phyloP scores from a whole-genome alignment of 2,113 vertebrate genomes.

The Cricetomys ansorgei region DNA sequence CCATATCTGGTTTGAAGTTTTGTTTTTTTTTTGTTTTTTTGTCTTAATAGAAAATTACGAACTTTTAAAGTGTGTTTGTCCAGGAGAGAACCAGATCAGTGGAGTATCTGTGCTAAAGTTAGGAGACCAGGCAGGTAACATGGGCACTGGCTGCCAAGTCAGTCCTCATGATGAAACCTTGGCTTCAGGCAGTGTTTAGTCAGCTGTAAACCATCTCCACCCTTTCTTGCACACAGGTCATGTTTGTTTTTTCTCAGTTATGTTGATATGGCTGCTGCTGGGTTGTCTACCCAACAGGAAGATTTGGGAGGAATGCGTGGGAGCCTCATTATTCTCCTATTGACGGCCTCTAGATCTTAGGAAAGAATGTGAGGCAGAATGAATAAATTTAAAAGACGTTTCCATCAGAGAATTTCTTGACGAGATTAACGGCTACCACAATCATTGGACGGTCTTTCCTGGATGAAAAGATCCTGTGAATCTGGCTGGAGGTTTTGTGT shows the following conservation, averaged over 20 bases:
- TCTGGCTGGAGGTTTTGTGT: background rate
- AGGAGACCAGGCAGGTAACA: background rate
- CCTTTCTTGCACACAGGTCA: background rate
- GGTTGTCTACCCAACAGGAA: background rate
- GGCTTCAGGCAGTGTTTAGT: background rate
- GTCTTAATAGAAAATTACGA: background rate
- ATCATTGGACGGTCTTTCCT: background rate
- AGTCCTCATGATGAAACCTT: background rate
- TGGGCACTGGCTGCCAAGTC: background rate
- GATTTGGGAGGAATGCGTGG: background rate
- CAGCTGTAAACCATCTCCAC: background rate
- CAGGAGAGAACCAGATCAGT: background rate
- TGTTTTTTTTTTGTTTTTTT: background rate
- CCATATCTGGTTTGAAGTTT: background rate
- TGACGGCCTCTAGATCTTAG: background rate
- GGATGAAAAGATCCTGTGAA: background rate
- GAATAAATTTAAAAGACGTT: background rate
- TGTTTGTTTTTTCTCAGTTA: conserved; percentile 38
- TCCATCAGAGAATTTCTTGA: background rate
- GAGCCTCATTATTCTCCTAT: background rate
- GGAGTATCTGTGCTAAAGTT: background rate
- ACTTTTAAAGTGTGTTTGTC: conserved; percentile 12
- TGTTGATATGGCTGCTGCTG: background rate
- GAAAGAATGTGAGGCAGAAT: background rate
- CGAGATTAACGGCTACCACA: background rate